Evolutionary conservation across 2,113 vertebrate genomes (phyloP).

Genomic region (Bos javanicus): DNA sequence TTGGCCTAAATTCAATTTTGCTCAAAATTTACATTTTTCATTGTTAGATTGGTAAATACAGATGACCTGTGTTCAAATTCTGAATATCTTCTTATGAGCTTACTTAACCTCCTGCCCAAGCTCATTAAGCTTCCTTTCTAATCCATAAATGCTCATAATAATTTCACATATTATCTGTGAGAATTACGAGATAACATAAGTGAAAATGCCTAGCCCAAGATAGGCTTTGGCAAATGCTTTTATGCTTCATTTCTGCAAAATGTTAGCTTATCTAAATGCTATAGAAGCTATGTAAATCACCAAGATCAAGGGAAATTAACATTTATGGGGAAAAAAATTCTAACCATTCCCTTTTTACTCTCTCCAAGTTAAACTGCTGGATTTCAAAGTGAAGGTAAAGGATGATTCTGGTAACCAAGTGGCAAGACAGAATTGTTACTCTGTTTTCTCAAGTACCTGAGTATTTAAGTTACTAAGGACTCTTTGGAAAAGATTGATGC

Average conservation of each 20-base stretch:
- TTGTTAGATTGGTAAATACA: neutral
- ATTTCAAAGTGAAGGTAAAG: neutral
- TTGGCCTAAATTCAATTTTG: neutral
- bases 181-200: neutral
- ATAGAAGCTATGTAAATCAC: neutral
- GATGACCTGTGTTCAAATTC: neutral
- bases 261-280: neutral
- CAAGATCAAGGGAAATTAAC: neutral
- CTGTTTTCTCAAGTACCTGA: neutral
- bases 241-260: neutral
- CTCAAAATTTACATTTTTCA: neutral
- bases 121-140: neutral
- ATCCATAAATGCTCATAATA: neutral
- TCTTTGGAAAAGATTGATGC: no score
- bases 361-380: neutral
- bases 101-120: neutral
- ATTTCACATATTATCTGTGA: neutral
- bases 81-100: neutral
- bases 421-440: neutral
- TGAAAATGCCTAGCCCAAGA: neutral
- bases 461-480: neutral
- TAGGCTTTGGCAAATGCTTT: neutral
- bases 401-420: neutral
- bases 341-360: neutral
- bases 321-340: neutral